Conservation (phyloP, 2,113 vertebrate genomes). For the Agapornis roseicollis region DNA sequence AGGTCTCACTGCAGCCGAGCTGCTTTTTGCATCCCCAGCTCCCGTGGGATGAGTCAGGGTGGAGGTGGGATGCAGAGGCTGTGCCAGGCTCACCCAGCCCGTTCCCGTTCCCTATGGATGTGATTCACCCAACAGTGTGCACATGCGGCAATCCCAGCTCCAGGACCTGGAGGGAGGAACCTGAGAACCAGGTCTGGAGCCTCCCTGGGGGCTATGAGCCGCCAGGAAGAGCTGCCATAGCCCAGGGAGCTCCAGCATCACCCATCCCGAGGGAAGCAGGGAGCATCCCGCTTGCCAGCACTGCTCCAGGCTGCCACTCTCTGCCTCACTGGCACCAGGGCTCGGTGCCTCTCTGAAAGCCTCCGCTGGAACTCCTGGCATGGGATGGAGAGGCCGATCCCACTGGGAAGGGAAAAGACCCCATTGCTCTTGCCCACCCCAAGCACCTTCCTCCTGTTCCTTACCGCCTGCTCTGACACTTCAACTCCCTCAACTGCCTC, state of each 20-base stretch:
- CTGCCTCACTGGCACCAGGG: not conserved
- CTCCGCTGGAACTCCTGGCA: not conserved
- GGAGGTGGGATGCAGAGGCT: not conserved
- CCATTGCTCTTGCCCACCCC: not conserved
- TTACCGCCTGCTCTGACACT: not conserved
- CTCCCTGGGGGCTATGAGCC: fast-evolving
- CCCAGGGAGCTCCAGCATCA: not conserved
- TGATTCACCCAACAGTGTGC: not conserved
- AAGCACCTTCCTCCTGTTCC: not conserved
- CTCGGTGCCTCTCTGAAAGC: fast-evolving
- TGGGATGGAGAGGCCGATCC: fast-evolving
- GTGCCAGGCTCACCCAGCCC: not conserved
- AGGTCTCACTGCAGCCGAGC: fast-evolving
- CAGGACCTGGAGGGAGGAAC: not conserved
- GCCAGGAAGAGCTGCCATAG: not conserved
- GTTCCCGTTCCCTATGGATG: not conserved
- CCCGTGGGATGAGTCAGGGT: not conserved
- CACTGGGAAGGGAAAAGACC: not conserved
- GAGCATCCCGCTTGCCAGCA: not conserved
- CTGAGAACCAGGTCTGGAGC: not conserved
- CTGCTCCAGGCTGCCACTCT: not conserved
- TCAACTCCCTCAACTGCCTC: not conserved
- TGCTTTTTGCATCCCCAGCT: fast-evolving
- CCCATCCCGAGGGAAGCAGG: fast-evolving
- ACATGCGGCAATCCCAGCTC: not conserved